These are phyloP conservation scores for Microcebus jonahi DNA, from an alignment of 2,113 vertebrate genomes.

Conservation along the genomic window DNA sequence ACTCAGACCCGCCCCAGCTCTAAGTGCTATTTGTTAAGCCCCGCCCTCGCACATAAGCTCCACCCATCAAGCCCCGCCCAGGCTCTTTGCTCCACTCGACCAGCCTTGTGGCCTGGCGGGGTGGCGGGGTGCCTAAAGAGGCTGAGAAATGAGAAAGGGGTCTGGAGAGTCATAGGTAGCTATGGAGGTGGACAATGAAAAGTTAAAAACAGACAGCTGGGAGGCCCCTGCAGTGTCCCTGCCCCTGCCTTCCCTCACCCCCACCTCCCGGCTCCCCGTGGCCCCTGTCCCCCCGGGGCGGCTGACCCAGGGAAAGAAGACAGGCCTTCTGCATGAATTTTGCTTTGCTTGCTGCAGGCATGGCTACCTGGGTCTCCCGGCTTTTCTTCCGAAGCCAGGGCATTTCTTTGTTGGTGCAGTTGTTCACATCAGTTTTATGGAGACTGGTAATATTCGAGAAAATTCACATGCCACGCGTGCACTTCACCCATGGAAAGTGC, in stretches of 20 bases:
- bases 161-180: not conserved
- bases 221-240: not conserved
- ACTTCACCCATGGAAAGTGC: not conserved
- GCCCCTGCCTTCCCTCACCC: accelerated
- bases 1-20: accelerated
- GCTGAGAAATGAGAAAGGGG: too few relatives aligned
- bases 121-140: not conserved
- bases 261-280: too few relatives aligned
- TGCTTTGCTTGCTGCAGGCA: not conserved
- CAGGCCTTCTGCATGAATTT: not conserved
- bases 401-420: not conserved
- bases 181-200: not conserved
- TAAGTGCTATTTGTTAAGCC: not conserved
- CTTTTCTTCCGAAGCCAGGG: not conserved
- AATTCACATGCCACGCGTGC: not conserved
- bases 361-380: not conserved
- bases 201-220: not conserved
- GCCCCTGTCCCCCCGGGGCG: not conserved
- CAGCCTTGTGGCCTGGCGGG: accelerated
- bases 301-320: not conserved
- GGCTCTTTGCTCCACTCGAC: not conserved
- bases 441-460: not conserved
- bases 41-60: accelerated
- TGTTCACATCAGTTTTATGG: not conserved
- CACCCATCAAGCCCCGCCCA: not conserved